A percentile compares a stretch with the other conserved stretches of the same genome.
Conservation (phyloP, 1,140 invertebrate genomes). For the Drosophila eugracilis region DNA sequence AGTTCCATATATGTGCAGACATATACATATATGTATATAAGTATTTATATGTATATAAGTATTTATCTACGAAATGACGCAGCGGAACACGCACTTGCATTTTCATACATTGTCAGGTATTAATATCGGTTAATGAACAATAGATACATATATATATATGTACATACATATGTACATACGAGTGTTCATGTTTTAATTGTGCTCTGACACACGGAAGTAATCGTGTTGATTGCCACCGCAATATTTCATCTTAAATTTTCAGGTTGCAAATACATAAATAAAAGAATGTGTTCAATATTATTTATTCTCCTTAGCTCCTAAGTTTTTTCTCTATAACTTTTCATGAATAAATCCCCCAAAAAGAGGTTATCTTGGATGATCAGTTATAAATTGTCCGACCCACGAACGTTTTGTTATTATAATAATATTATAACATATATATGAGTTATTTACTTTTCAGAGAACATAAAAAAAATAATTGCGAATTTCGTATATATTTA, state of each 20-base stretch:
- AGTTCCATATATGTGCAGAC: not conserved
- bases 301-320: no score
- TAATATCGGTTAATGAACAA: conserved; percentile 41
- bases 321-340: no score
- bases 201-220: conserved; percentile 36
- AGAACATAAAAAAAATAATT: no score
- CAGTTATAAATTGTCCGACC: no score
- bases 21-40: not conserved
- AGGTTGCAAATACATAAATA: no score
- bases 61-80: conserved; percentile 39
- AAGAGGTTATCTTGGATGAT: no score
- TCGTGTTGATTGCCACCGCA: conserved; percentile 9
- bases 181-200: conserved; percentile 12
- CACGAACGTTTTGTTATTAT: no score
- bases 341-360: no score
- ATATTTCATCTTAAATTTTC: conserved; percentile 18
- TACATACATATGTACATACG: conserved; percentile 4
- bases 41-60: conserved; percentile 1
- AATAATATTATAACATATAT: no score
- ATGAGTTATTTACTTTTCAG: no score
- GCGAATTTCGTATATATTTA: no score
- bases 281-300: no score
- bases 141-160: conserved; percentile 7
- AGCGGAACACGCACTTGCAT: conserved; percentile 53
- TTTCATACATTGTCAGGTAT: conserved; percentile 51